Evolutionary conservation across 2,113 vertebrate genomes (phyloP).

Genomic region (Halcyon malimbica): DNA sequence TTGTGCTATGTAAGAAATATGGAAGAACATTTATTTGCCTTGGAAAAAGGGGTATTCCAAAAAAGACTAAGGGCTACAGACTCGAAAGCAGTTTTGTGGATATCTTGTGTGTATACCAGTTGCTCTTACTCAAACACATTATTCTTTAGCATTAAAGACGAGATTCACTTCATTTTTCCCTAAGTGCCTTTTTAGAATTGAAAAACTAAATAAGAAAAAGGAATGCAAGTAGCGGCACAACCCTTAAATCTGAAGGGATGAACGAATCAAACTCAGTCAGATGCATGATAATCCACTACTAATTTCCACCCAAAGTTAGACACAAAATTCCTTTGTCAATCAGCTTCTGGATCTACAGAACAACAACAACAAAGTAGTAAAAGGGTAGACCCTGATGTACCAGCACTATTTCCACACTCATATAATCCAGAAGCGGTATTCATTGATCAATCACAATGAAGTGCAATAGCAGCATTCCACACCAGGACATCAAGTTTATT

Average conservation of each 20-base stretch:
- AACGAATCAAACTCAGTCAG: not conserved
- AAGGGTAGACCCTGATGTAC: not conserved
- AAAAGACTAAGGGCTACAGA: not conserved
- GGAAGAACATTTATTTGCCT: not conserved
- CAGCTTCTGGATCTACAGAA: not conserved
- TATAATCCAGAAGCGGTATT: not conserved
- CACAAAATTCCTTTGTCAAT: not conserved
- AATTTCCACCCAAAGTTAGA: not conserved
- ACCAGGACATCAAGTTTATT: not conserved
- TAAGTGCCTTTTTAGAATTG: not conserved
- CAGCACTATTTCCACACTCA: not conserved
- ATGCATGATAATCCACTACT: not conserved
- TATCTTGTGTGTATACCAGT: not conserved
- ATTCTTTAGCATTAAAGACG: not conserved
- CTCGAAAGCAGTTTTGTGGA: not conserved
- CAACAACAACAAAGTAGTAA: not conserved
- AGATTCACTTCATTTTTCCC: not conserved
- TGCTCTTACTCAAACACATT: not conserved
- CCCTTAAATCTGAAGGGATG: not conserved
- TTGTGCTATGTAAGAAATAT: not conserved
- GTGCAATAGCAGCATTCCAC: not conserved
- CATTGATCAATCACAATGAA: not conserved
- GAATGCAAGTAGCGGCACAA: not conserved
- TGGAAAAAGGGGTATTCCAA: not conserved
- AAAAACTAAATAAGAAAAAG: not conserved